Evolutionary conservation across 2,888 invertebrate genomes (phyloP).

Genomic region (Cheilosia vernalis): DNA sequence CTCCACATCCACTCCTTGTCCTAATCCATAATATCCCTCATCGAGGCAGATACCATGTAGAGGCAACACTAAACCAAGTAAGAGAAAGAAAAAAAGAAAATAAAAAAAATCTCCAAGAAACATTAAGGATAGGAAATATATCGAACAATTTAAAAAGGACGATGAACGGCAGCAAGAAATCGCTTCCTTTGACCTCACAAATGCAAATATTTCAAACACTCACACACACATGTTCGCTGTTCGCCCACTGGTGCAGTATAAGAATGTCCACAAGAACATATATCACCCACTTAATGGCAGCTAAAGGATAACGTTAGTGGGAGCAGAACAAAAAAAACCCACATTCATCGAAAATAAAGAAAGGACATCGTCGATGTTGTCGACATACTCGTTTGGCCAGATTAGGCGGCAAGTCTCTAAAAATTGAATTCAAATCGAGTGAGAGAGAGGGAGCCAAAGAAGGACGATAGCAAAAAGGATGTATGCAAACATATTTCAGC

Average conservation of each 20-base stretch:
- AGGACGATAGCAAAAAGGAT: slow-evolving; percentile 35
- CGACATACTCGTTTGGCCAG: slow-evolving; percentile 44
- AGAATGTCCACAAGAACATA: slow-evolving; percentile 67
- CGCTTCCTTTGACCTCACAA: slow-evolving; percentile 66
- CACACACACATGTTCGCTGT: neutral
- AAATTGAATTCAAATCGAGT: slow-evolving; percentile 62
- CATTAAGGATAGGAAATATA: slow-evolving; percentile 68
- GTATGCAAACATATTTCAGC: slow-evolving; percentile 78
- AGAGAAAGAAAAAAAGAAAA: neutral
- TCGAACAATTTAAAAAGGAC: slow-evolving; percentile 69
- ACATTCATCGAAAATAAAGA: slow-evolving; percentile 38
- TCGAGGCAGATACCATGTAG: neutral
- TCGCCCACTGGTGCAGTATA: slow-evolving; percentile 52
- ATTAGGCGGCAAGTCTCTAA: slow-evolving; percentile 54
- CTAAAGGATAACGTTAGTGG: slow-evolving; percentile 63
- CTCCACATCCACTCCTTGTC: slow-evolving; percentile 5
- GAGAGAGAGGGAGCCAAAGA: neutral
- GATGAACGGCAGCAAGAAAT: slow-evolving; percentile 31
- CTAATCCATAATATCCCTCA: slow-evolving; percentile 54
- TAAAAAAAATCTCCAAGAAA: slow-evolving; percentile 19
- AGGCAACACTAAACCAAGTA: slow-evolving; percentile 1
- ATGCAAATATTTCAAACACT: slow-evolving; percentile 64
- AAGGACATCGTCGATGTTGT: slow-evolving; percentile 68
- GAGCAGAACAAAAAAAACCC: slow-evolving; percentile 1
- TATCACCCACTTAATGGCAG: slow-evolving; percentile 74